These are phyloP conservation scores for Agapornis canus DNA, from an alignment of 2,797 vertebrate species.

Conservation along the genomic window DNA sequence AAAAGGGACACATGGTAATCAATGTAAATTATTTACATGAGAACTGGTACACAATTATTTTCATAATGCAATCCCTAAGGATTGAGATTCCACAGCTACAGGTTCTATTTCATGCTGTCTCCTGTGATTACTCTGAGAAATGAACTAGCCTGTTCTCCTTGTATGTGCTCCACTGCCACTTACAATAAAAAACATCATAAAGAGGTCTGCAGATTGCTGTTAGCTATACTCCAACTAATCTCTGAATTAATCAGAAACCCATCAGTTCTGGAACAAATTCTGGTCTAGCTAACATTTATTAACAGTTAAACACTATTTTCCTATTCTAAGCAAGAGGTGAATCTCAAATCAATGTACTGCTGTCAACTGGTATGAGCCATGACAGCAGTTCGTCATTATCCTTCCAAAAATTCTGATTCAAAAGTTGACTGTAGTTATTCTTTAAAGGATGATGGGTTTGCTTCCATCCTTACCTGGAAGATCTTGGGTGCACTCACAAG, in stretches of 20 bases:
- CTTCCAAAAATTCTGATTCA: neutral
- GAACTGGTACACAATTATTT: neutral
- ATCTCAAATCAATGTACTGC: neutral
- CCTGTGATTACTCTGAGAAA: neutral
- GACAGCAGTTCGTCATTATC: rapidly evolving
- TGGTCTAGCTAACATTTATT: rapidly evolving
- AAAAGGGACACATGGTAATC: neutral
- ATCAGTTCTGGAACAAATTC: no score
- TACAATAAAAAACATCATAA: neutral
- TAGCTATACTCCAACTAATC: neutral
- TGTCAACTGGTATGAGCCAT: neutral
- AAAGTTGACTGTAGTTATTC: neutral
- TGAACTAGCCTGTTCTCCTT: neutral
- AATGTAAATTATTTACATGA: rapidly evolving
- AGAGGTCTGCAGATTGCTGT: neutral
- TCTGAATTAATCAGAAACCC: neutral
- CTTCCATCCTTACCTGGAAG: slow-evolving; percentile 87
- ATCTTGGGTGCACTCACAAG: slow-evolving; percentile 98
- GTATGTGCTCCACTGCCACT: neutral
- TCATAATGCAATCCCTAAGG: neutral
- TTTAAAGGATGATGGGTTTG: neutral
- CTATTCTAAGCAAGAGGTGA: neutral
- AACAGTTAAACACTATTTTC: neutral
- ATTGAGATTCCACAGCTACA: neutral
- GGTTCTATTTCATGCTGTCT: neutral